phyloP scores from a whole-genome alignment of 2,797 vertebrate species.

The Protosalanx chinensis region DNA sequence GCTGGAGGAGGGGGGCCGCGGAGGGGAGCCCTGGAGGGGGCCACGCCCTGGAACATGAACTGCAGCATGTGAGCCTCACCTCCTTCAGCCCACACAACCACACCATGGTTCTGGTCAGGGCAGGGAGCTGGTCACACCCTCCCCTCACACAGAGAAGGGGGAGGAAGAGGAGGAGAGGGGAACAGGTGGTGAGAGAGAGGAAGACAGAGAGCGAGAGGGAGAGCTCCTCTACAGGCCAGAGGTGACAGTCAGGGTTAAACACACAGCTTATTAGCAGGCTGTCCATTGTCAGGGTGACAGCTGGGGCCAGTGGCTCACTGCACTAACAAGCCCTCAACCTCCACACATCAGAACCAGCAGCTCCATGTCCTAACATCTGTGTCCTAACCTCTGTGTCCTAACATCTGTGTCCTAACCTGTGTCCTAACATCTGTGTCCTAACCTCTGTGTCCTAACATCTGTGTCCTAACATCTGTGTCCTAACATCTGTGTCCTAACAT shows the following conservation, averaged over 20 bases:
- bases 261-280: constrained; percentile 7
- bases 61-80: neutral
- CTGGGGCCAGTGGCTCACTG: neutral
- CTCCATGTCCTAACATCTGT: neutral
- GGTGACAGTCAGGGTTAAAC: constrained; percentile 4
- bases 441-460: too few species aligned
- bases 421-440: too few species aligned
- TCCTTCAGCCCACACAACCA: neutral
- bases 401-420: too few species aligned
- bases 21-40: neutral
- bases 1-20: neutral
- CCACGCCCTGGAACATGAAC: neutral
- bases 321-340: constrained; percentile 5
- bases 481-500: too few species aligned
- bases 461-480: too few species aligned
- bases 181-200: neutral
- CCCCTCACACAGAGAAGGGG: neutral
- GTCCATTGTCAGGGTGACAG: constrained; percentile 8
- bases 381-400: too few species aligned
- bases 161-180: neutral
- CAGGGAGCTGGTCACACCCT: neutral
- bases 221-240: too few species aligned
- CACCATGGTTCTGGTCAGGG: neutral
- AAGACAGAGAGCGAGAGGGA: neutral
- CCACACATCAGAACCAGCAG: neutral